Percentiles rank a stretch among this genome's conserved stretches.
Conservation (phyloP, 2,888 invertebrate species). For the Seladonia tumulorum region DNA sequence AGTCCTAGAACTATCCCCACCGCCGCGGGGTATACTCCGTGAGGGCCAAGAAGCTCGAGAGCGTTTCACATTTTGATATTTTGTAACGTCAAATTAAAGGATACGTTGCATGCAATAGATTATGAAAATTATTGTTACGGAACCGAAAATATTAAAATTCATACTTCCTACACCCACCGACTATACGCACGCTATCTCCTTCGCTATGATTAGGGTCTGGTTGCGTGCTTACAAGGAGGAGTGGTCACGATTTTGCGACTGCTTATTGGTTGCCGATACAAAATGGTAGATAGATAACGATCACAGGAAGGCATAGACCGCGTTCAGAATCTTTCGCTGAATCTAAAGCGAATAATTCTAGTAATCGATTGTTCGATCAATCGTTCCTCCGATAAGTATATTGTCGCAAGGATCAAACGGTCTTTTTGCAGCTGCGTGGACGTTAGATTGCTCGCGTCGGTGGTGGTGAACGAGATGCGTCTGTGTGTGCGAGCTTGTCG, state of each 20-base stretch:
- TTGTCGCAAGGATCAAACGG: not conserved
- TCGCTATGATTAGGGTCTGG: not conserved
- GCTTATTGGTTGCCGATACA: not conserved
- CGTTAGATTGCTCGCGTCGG: slow-evolving; percentile 5
- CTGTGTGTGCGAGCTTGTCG: slow-evolving; percentile 8
- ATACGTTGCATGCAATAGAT: no score
- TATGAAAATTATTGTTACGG: no score
- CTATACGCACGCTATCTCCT: not conserved
- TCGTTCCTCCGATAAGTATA: not conserved
- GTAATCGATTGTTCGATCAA: not conserved
- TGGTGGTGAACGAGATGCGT: not conserved
- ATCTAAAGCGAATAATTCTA: not conserved
- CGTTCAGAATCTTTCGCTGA: not conserved
- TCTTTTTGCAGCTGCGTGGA: slow-evolving; percentile 1
- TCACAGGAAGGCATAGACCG: not conserved
- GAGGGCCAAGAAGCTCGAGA: no score
- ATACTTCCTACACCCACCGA: not conserved
- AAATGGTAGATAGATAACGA: not conserved
- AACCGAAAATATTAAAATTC: not conserved
- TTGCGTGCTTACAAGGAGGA: not conserved
- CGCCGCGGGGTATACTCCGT: no score
- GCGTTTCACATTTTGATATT: no score
- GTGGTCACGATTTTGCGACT: not conserved
- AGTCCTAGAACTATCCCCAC: no score
- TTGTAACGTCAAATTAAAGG: no score